Evolutionary conservation across 2,888 invertebrate species (phyloP).

Genomic region (Callimorpha dominula): DNA sequence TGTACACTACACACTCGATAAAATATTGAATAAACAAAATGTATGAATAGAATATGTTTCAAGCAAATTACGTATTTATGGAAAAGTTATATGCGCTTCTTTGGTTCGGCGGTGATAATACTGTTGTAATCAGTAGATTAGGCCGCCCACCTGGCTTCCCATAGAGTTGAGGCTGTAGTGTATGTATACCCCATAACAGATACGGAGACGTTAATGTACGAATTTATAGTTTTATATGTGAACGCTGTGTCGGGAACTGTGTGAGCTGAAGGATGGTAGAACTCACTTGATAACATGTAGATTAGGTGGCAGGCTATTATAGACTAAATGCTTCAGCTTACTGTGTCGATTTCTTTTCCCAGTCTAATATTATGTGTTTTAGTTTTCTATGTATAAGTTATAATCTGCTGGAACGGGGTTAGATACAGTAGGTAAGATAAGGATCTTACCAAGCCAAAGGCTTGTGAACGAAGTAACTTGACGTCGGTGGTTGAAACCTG

Average conservation of each 20-base stretch:
- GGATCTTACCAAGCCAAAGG: too few species aligned
- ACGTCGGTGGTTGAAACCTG: too few species aligned
- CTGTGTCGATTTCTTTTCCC: conserved; percentile 26
- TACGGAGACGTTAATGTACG: conserved; percentile 48
- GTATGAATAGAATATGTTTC: conserved; percentile 68
- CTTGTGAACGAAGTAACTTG: too few species aligned
- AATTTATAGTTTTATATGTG: conserved; percentile 49
- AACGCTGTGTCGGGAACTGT: conserved; percentile 30
- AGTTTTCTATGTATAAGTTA: not conserved
- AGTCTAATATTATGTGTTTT: not conserved
- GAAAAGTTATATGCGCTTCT: conserved; percentile 70
- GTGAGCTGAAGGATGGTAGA: conserved; percentile 24
- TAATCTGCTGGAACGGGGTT: not conserved
- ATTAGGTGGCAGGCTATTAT: conserved; percentile 25
- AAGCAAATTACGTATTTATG: conserved; percentile 79
- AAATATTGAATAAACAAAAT: conserved; percentile 75
- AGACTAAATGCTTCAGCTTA: conserved; percentile 31
- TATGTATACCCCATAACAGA: conserved; percentile 52
- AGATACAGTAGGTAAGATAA: too few species aligned
- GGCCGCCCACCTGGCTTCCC: conserved; percentile 72
- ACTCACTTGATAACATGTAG: conserved; percentile 36
- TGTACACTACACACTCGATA: conserved; percentile 69
- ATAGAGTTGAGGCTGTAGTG: conserved; percentile 54
- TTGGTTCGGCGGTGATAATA: conserved; percentile 72
- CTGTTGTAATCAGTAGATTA: conserved; percentile 80